Conservation (phyloP, 2,888 invertebrate species). For the Drosophila testacea region DNA sequence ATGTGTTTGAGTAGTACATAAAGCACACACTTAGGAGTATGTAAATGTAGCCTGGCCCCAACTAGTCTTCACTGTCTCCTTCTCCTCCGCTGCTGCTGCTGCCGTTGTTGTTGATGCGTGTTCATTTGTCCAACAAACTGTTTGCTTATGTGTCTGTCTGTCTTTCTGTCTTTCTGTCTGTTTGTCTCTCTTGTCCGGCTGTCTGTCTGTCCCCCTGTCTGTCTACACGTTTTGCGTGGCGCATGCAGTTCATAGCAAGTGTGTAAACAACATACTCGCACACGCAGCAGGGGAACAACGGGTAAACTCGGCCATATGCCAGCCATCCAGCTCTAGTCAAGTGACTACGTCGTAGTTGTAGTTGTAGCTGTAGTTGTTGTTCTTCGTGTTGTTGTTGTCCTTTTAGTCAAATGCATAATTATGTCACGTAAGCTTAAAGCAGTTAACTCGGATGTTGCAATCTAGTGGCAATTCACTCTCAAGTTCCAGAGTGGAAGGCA, state of each 20-base stretch:
- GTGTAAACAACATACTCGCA: slow-evolving; percentile 66
- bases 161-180: slow-evolving; percentile 36
- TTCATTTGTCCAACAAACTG: slow-evolving; percentile 63
- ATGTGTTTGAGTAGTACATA: slow-evolving; percentile 50
- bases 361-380: slow-evolving; percentile 17
- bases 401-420: slow-evolving; percentile 80
- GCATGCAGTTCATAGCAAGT: slow-evolving; percentile 77
- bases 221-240: slow-evolving; percentile 79
- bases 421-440: slow-evolving; percentile 81
- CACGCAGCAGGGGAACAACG: slow-evolving; percentile 25
- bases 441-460: slow-evolving; percentile 80
- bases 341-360: slow-evolving; percentile 4
- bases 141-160: slow-evolving; percentile 47
- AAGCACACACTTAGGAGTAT: slow-evolving; percentile 68
- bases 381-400: slow-evolving; percentile 38
- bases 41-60: slow-evolving; percentile 61
- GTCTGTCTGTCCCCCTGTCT: slow-evolving; percentile 37
- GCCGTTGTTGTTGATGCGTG: slow-evolving; percentile 56
- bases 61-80: slow-evolving; percentile 17
- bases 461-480: slow-evolving; percentile 76
- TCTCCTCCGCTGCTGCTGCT: slow-evolving; percentile 11
- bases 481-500: slow-evolving; percentile 45
- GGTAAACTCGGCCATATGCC: slow-evolving; percentile 64
- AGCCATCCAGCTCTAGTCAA: slow-evolving; percentile 34
- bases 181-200: slow-evolving; percentile 46